Base-by-base conservation (phyloP, 2,797 vertebrate species). In the Mionectes olivaceus region DNA sequence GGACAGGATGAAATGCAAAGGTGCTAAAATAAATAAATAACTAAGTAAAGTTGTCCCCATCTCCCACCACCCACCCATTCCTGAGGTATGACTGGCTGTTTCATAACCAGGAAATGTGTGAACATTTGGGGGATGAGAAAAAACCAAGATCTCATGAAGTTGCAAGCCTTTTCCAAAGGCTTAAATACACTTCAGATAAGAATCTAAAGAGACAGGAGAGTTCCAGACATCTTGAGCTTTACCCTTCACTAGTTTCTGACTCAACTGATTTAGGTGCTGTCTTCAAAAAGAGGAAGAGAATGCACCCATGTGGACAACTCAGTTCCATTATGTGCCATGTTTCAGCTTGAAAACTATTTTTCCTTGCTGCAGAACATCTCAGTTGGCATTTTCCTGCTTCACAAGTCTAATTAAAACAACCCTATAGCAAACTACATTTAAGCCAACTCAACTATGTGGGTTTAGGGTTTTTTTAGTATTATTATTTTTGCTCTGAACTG, bases 251-350 rank as follows among this genome's bases (percentile, higher is more conserved):
- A 63, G 33, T 76, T 94, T 83, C 69, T 95, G 80, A 91, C 67
- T 90, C 73, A 83, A 87, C 70, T 94, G 56, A 64, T 84, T 94
- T 53, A 82, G 63, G 41, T 82, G 39, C 30, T 79, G 9, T 60
- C 44, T 88, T 91, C 59, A 93, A 89, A 93, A 88, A 63, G 76
- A 84, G 50, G 65, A 93, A 37, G 68, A 92, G 74, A 96, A 96
- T 93, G 91, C 87, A 94, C 59, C 69, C 87, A 78, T 63, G 85
- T 96, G 91, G 95, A 94, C 93, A 95, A 44, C 53, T 60, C 30
- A 52, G 25, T 90, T 91, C 77, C 71, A 89, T 50, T 90, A 61
- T 1, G 11, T 87, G 19, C 85, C 77, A 70, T 53, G 70, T 94
- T 95, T 92, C 83, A 87, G 80, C 94, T 91, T 95, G 94, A 92